phyloP scores from a whole-genome alignment of 2,113 vertebrate genomes.

The Cyphomyrus discorhynchus region DNA sequence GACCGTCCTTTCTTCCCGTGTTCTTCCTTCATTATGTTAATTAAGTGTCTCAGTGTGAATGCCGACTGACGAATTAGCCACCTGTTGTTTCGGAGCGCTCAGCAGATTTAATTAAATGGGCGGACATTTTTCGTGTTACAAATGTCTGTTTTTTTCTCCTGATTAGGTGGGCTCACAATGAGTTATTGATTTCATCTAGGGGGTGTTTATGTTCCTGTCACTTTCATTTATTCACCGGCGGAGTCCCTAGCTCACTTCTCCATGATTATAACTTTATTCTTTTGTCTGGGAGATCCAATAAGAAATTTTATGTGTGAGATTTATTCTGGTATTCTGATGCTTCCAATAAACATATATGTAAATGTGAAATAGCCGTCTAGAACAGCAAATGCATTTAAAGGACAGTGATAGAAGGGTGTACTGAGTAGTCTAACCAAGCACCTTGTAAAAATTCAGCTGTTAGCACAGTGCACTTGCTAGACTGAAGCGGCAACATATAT shows the following conservation, averaged over 20 bases:
- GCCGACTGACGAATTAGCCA: conserved; percentile 51
- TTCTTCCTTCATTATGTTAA: conserved; percentile 61
- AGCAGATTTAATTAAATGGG: conserved; percentile 70
- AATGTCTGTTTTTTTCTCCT: conserved; percentile 50
- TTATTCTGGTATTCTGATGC: neutral
- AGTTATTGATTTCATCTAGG: conserved; percentile 57
- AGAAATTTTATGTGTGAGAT: neutral
- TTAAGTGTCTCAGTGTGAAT: conserved; percentile 49
- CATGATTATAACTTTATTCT: neutral
- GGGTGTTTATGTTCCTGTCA: conserved; percentile 44
- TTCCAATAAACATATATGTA: neutral
- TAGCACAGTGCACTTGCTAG: neutral
- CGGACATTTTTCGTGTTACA: conserved; percentile 58
- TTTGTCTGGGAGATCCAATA: neutral
- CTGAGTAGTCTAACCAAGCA: neutral
- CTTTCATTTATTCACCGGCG: conserved; percentile 30
- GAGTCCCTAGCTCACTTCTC: neutral
- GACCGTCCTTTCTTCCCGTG: conserved; percentile 53
- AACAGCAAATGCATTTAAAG: neutral
- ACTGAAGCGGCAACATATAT: neutral
- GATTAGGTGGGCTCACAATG: conserved; percentile 60
- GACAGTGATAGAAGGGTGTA: neutral
- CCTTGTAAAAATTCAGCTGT: neutral
- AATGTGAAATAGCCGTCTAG: neutral
- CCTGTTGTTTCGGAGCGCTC: conserved; percentile 38